Conservation (phyloP, 2,113 vertebrate species). For the Mirounga angustirostris region DNA sequence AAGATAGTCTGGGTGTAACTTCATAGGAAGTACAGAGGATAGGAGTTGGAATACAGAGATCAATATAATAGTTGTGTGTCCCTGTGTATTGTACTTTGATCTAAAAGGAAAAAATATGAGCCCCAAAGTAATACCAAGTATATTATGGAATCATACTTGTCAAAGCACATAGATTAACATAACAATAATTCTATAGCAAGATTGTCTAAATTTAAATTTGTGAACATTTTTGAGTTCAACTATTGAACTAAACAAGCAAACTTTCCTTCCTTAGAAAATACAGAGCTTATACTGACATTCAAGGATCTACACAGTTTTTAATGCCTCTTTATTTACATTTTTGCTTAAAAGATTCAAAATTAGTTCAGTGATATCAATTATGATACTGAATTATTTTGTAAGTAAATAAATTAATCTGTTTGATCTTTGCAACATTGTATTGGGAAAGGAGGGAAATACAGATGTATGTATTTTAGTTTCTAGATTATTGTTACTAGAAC, state of each 20-base stretch:
- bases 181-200: background rate
- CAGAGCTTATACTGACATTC: background rate
- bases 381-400: constrained; percentile 27
- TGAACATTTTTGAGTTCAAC: background rate
- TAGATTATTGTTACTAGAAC: background rate
- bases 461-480: background rate
- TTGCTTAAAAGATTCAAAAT: background rate
- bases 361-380: background rate
- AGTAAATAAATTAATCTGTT: background rate
- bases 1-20: background rate
- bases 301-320: background rate
- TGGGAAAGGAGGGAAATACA: background rate
- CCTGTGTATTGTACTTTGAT: background rate
- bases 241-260: background rate
- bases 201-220: background rate
- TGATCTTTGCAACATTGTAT: background rate
- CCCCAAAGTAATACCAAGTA: background rate
- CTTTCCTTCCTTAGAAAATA: background rate
- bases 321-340: background rate
- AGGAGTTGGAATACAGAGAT: background rate
- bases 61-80: background rate
- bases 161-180: background rate
- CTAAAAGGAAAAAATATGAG: background rate
- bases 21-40: background rate
- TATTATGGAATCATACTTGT: background rate